Percentiles rank a stretch among this genome's conserved stretches.
phyloP scores from a whole-genome alignment of 2,113 vertebrate species.

The Sylvilagus bachmani region DNA sequence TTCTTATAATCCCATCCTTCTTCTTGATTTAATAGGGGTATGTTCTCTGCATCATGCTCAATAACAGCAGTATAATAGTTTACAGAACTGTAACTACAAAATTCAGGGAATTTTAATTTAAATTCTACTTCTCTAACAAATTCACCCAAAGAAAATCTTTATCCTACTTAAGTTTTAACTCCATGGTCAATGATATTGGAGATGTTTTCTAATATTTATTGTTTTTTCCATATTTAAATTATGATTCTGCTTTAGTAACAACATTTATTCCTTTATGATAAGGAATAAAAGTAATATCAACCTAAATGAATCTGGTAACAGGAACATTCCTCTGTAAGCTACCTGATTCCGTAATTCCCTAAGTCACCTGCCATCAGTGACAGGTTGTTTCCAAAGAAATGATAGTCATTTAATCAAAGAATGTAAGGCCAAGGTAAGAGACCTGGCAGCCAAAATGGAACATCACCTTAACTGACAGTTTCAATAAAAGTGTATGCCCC shows the following conservation, averaged over 20 bases:
- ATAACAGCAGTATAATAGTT: not conserved
- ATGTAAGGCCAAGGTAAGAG: not conserved
- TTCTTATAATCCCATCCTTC: not conserved
- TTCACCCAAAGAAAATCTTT: not conserved
- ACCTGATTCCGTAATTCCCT: not conserved
- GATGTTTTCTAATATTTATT: not conserved
- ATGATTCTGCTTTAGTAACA: not conserved
- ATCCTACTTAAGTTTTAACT: not conserved
- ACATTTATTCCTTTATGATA: not conserved
- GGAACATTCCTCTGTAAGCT: not conserved
- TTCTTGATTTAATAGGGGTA: rapidly evolving
- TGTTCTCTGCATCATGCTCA: not conserved
- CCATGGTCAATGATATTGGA: not conserved
- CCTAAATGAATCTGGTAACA: not conserved
- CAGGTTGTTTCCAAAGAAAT: not conserved
- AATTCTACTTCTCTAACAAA: not conserved
- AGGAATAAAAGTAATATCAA: not conserved
- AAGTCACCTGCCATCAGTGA: not conserved
- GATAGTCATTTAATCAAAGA: not conserved
- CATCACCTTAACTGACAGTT: constrained; percentile 36
- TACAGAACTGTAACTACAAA: not conserved
- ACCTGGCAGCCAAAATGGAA: not conserved
- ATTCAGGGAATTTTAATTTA: not conserved
- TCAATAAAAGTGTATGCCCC: not conserved
- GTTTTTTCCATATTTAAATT: not conserved